Evolutionary conservation across 2,888 invertebrate species (phyloP).

Genomic region (Anarsia innoxiella): DNA sequence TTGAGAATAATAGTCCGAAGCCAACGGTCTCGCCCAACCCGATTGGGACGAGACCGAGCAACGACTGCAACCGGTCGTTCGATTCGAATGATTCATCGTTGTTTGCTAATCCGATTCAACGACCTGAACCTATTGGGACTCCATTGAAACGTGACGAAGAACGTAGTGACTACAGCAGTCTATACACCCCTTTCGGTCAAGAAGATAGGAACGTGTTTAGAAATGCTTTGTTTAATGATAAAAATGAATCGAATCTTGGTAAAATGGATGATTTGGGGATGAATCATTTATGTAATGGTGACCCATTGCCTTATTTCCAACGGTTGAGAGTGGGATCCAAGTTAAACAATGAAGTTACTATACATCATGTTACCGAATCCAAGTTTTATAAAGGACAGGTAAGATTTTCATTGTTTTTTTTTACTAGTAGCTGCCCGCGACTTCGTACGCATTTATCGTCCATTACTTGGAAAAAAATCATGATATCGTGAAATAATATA

Average conservation of each 20-base stretch:
- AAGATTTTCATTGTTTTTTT: too few relatives aligned
- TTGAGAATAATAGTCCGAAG: constrained; percentile 43
- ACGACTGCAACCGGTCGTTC: constrained; percentile 29
- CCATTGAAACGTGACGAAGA: constrained; percentile 34
- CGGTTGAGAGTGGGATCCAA: constrained; percentile 57
- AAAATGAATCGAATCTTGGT: constrained; percentile 24
- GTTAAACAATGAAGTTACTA: constrained; percentile 61
- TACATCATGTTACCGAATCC: constrained; percentile 64
- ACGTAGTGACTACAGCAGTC: constrained; percentile 24
- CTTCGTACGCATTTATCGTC: too few relatives aligned
- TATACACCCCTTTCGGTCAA: constrained; percentile 62
- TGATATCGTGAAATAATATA: too few relatives aligned
- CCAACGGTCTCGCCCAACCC: constrained; percentile 58
- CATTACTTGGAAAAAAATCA: too few relatives aligned
- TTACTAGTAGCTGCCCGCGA: too few relatives aligned
- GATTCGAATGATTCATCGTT: constrained; percentile 43
- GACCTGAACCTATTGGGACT: constrained; percentile 53
- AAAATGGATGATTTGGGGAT: constrained; percentile 28
- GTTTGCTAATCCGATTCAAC: constrained; percentile 44
- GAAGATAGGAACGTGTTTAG: constrained; percentile 59
- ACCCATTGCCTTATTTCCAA: constrained; percentile 62
- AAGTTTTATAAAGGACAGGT: constrained; percentile 65
- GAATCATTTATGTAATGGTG: constrained; percentile 42
- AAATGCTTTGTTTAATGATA: constrained; percentile 56
- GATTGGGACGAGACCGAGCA: constrained; percentile 51